Evolutionary conservation across 1,140 invertebrate genomes (phyloP).

Genomic region (Drosophila navojoa): DNA sequence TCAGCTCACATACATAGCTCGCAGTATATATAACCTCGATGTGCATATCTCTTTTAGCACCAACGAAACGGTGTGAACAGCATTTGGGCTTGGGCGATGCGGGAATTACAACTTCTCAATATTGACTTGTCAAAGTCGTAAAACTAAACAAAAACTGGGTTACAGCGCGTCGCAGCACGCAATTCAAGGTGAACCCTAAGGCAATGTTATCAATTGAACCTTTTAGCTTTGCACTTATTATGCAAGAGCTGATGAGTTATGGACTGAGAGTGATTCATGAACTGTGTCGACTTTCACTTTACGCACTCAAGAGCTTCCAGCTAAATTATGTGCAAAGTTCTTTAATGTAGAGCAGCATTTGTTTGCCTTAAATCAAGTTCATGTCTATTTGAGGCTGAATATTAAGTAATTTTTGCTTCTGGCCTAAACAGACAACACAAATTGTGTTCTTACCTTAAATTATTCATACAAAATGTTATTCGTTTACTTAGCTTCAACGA

Average conservation of each 20-base stretch:
- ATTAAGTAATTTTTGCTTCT: no score
- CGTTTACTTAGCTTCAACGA: no score
- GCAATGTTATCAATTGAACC: not conserved
- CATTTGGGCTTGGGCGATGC: constrained; percentile 55
- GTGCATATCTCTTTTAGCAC: constrained; percentile 38
- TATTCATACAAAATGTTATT: no score
- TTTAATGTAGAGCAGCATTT: no score
- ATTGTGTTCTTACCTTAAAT: no score
- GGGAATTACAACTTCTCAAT: constrained; percentile 63
- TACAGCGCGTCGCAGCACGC: constrained; percentile 27
- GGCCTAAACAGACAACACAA: no score
- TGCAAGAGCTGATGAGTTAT: not conserved
- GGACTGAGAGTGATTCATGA: no score
- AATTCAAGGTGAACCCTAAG: constrained; percentile 45
- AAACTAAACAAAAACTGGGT: constrained; percentile 60
- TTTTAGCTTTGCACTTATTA: not conserved
- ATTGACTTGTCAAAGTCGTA: constrained; percentile 62
- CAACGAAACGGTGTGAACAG: constrained; percentile 67
- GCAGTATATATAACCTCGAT: not conserved
- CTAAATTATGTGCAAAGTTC: no score
- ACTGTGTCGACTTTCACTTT: no score
- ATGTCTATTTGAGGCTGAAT: no score
- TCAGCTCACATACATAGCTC: not conserved
- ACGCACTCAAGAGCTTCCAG: no score
- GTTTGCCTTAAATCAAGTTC: no score